Percentiles rank a stretch among this genome's conserved stretches.
phyloP scores from a whole-genome alignment of 2,113 vertebrate species.

The Istiophorus platypterus region DNA sequence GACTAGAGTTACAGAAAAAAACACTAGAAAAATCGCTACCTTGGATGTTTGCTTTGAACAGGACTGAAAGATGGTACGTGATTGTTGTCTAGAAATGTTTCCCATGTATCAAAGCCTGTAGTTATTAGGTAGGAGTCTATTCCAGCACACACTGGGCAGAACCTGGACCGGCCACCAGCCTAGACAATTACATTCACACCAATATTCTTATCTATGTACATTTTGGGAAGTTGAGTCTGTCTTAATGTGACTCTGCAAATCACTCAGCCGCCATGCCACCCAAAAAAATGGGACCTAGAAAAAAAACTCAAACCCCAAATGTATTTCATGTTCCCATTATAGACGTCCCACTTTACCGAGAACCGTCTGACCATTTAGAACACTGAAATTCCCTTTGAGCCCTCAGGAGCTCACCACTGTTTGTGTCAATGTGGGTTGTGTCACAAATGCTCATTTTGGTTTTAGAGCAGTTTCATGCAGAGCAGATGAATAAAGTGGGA shows the following conservation, averaged over 20 bases:
- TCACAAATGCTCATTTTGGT: neutral
- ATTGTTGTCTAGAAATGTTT: neutral
- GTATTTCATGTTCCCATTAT: neutral
- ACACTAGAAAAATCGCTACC: neutral
- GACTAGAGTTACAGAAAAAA: neutral
- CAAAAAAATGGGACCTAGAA: neutral
- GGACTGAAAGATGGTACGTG: neutral
- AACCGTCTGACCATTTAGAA: neutral
- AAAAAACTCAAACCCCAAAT: constrained; percentile 3
- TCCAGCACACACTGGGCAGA: constrained; percentile 23
- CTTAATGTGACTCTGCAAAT: neutral
- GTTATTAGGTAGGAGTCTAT: no score
- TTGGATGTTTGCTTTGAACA: neutral
- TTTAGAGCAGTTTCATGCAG: neutral
- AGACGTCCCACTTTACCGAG: constrained; percentile 12
- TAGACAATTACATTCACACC: neutral
- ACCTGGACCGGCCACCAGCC: neutral
- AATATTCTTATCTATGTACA: neutral
- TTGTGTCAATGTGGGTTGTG: neutral
- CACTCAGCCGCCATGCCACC: neutral
- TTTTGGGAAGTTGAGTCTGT: neutral
- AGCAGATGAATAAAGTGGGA: neutral
- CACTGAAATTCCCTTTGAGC: no score
- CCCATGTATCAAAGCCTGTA: neutral
- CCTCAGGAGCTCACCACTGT: neutral